Evolutionary conservation across 2,113 vertebrate species (phyloP).

Genomic region (Lynx canadensis): DNA sequence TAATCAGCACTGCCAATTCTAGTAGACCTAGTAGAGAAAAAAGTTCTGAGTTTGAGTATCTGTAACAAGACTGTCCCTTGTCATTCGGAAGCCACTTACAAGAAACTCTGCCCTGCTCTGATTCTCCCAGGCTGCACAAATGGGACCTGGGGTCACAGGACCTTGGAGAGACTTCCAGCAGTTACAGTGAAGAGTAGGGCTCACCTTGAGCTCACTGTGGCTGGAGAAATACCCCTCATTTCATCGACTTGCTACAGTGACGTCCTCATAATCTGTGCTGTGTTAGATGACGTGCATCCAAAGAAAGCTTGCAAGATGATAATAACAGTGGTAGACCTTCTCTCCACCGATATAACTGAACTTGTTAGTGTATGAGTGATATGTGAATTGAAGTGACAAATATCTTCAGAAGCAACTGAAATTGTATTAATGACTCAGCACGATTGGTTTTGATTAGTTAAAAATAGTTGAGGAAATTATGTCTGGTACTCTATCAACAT

Average conservation of each 20-base stretch:
- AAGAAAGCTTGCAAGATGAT: neutral
- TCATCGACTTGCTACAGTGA: rapidly evolving
- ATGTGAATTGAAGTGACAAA: neutral
- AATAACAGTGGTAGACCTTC: neutral
- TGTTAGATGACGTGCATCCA: neutral
- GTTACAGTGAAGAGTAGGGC: rapidly evolving
- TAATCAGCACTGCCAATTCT: neutral
- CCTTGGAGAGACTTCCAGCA: neutral
- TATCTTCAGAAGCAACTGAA: neutral
- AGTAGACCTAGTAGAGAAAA: neutral
- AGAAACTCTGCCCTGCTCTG: neutral
- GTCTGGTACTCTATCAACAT: neutral
- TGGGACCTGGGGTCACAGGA: rapidly evolving
- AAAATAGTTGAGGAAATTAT: neutral
- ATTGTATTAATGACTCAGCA: neutral
- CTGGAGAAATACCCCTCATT: neutral
- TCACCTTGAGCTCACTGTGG: too few relatives aligned
- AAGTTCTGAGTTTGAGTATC: neutral
- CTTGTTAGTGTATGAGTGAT: neutral
- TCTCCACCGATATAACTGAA: neutral
- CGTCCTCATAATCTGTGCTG: too few relatives aligned
- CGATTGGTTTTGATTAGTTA: neutral
- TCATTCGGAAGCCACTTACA: neutral
- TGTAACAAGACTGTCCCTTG: neutral
- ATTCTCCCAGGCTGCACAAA: neutral